Evolutionary conservation across 2,113 vertebrate genomes (phyloP), one percentile per base, ranked within the genome.

Genomic region (Eurystomus gularis): DNA sequence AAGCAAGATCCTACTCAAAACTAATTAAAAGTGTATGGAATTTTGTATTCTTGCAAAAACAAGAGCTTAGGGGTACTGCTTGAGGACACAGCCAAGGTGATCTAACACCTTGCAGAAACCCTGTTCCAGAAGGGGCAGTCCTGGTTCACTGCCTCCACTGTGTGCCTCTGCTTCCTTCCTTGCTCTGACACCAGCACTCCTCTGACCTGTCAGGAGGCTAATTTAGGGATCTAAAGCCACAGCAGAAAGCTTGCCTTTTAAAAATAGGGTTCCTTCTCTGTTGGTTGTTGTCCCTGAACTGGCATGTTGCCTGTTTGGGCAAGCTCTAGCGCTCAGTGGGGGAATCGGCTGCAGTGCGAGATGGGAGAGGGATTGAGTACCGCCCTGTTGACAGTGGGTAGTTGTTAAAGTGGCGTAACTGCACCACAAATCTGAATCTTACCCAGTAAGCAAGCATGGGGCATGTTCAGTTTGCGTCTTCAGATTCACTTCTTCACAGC

Each of bases 341-440:
- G 46, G 13, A 72, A 90, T 88, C 25, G 8, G 35, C 52, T 33
- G 60, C 21, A 42, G 25, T 8, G 40, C 72, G 46, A 86, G 17
- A 11, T 61, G 17, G 35, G 18, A 78, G 58, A 40, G 23, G 26
- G 26, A 7, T 24, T 46, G 68, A 42, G 33, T n/a, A 51, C 13
- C 1, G 1, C 0, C 4, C 40, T 70, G 64, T 31, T 0, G 1
- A 10, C 33, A 39, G 39, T 1, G 5, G 25, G 21, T 35, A 29
- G 8, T 20, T 69, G 37, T 73, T 79, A 18, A 33, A 75, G 49
- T 20, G 61, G 9, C 49, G 11, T 33, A 35, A 51, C 31, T 83
- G 23, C 18, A 61, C 37, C 0, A 0, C 49, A 84, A 48, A 51
- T 29, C 46, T 4, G 8, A 84, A 79, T 82, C 42, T n/a, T 44